Base-by-base conservation (phyloP, 2,113 vertebrate species). In the Rhabdomys dilectus region DNA sequence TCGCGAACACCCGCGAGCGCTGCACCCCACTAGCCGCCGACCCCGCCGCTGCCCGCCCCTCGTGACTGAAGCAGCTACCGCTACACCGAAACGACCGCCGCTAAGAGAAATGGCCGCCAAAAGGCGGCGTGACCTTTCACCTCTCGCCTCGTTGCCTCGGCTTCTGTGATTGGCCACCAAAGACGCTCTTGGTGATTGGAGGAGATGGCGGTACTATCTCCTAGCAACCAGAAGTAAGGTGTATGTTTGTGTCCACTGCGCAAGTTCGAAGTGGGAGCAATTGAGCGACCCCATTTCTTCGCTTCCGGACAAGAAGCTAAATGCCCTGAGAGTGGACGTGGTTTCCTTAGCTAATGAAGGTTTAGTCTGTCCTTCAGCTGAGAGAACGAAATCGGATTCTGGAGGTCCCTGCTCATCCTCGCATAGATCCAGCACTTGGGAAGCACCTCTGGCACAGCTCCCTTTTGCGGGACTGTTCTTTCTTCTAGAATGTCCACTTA, bases 91-190 rank as follows among this genome's bases (percentile, higher is more conserved):
- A 8, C 76, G 21, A 88, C 1, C 19, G 11, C 51, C 42, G 39
- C 2, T 12, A 0, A 42, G 31, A 96, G 88, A 98, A 98, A 98
- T 98, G 98, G 98, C 98, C 96, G 97, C 96, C 95, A 89, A 64
- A 97, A 93, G 77, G 88, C 80, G 58, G 15, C 39, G 0, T 60
- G 12, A 85, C 97, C 98, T 72, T 89, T 91, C 68, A 93, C 98
- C 97, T 70, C 51, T 42, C 45, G 31, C 96, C 87, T 17, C 93
- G 19, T 22, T 29, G 68, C 90, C 1, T 0, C 0, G 0, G 1
- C 42, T 24, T 7, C 86, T 81, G 13, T 90, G 96, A 97, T 98
- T 98, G 98, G 98, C 0, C 0, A 68, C 0, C 0, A 0, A 48
- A 64, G 70, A n/a, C 9, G 0, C 1, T 21, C 45, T 10, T 45